Base-by-base conservation (phyloP, 2,797 vertebrate genomes). In the Corythornis leucogaster region DNA sequence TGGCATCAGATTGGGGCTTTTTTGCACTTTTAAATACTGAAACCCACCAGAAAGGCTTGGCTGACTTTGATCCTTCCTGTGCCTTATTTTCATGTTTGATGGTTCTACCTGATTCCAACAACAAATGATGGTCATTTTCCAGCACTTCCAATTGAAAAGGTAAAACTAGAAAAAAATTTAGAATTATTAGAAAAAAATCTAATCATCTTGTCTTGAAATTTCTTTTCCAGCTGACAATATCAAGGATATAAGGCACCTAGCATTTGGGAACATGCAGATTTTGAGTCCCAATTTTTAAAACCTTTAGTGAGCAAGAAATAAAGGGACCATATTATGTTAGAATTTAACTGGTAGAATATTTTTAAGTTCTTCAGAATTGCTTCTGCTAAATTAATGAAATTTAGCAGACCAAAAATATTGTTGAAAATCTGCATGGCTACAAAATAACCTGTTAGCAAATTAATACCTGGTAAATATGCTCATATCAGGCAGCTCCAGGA, bases 21-120 rank as follows among this genome's bases (percentile, higher is more conserved):
- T 74, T 50, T 33, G 21, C 28, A 40, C 13, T 55, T 80, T 86
- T 85, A 62, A 71, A 13, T 70, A 62, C 63, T 81, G 18, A 75
- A 85, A 84, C 86, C 46, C 76, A 24, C 58, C 53, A 68, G 78
- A 77, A 93, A 88, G 11, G 3, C 12, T 33, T 87, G 68, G 24
- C 46, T 93, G 64, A 80, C 71, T 96, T 91, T 82, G 85, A 92
- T 90, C 85, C 54, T 79, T 85, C 66, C 38, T 51, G n/a, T 68
- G 26, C 11, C 74, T 82, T 73, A 54, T 91, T 86, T 91, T 80
- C 55, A 24, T 46, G 24, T 81, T 85, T 89, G 63, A 82, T 78
- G 57, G 26, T 14, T n/a, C 26, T 85, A 40, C 38, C 58, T 2
- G 4, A 24, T 58, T 84, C 46, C 25, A 51, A 51, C 43, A 68